A percentile compares a stretch with the other conserved stretches of the same genome.
Evolutionary conservation across 2,797 vertebrate genomes (phyloP).

Genomic region (Xiphorhynchus erythropygius): DNA sequence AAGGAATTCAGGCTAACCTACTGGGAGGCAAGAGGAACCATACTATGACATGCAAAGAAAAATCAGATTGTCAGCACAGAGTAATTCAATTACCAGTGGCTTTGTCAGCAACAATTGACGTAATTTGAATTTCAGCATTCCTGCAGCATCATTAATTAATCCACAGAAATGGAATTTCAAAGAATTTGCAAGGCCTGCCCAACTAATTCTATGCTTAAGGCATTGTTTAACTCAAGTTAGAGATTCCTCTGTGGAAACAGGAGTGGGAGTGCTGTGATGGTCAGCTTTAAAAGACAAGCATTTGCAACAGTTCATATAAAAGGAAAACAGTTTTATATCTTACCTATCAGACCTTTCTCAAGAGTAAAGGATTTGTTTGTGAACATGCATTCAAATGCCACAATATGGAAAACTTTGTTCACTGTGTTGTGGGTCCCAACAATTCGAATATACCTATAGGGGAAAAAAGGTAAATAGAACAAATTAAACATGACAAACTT

Average conservation of each 20-base stretch:
- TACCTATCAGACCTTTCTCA: slow-evolving; percentile 92
- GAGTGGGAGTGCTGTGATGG: neutral
- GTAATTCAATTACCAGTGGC: neutral
- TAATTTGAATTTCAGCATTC: neutral
- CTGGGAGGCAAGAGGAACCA: neutral
- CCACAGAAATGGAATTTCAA: neutral
- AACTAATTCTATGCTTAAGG: neutral
- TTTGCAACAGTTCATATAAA: neutral
- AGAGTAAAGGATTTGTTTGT: slow-evolving; percentile 88
- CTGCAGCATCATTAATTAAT: neutral
- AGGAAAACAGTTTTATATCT: slow-evolving; percentile 53
- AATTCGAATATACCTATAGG: slow-evolving; percentile 89
- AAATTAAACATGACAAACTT: neutral
- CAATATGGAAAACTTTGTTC: slow-evolving; percentile 99
- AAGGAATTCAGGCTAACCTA: neutral
- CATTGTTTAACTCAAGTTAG: neutral
- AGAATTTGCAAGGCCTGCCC: neutral
- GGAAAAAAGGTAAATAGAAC: neutral
- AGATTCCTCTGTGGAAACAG: neutral
- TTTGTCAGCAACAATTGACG: neutral
- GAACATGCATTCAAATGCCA: slow-evolving; percentile 98
- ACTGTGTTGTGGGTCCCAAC: slow-evolving; percentile 98
- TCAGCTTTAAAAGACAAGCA: neutral
- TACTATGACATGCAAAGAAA: neutral
- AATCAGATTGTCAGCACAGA: neutral